Conservation (phyloP, 1,140 invertebrate species). For the Bilobella aurantiaca region DNA sequence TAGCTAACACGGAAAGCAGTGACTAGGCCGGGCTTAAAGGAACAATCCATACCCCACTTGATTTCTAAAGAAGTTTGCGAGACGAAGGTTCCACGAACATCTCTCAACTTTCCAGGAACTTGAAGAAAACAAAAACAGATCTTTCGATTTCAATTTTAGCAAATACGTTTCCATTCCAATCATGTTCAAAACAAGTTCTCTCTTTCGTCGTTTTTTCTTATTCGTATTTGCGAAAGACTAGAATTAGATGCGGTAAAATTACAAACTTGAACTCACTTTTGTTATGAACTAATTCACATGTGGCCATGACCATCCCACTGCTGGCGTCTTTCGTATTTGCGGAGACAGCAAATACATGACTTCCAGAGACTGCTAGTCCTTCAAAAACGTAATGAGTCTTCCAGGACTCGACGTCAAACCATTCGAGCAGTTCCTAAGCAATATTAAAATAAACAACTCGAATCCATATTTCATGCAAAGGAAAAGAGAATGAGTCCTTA, state of each 20-base stretch:
- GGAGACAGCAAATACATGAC: conserved; percentile 59
- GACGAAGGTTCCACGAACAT: conserved; percentile 49
- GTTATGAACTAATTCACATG: conserved; percentile 60
- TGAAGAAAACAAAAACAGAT: conserved; percentile 22
- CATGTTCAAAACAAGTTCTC: no score
- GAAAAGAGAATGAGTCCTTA: conserved; percentile 6
- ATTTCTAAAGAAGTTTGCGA: conserved; percentile 51
- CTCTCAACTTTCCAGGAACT: conserved; percentile 55
- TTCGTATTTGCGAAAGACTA: no score
- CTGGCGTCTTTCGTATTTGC: conserved; percentile 52
- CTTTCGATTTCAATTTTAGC: conserved; percentile 7
- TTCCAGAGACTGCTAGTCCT: conserved; percentile 44
- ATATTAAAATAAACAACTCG: no score
- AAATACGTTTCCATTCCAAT: background rate
- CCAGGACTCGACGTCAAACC: conserved; percentile 29
- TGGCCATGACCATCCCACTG: conserved; percentile 66
- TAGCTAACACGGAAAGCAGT: conserved; percentile 57
- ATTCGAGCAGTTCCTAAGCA: conserved; percentile 35
- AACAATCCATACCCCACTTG: conserved; percentile 59
- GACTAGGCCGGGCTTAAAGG: conserved; percentile 53
- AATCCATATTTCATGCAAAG: no score
- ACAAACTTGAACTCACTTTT: conserved; percentile 42
- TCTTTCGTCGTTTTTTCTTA: no score
- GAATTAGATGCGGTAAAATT: no score
- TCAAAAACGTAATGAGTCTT: conserved; percentile 35